A percentile compares a stretch with the other conserved stretches of the same genome.
These are phyloP conservation scores for Streblospio benedicti DNA, from an alignment of 1,140 invertebrate genomes.

Conservation along the genomic window DNA sequence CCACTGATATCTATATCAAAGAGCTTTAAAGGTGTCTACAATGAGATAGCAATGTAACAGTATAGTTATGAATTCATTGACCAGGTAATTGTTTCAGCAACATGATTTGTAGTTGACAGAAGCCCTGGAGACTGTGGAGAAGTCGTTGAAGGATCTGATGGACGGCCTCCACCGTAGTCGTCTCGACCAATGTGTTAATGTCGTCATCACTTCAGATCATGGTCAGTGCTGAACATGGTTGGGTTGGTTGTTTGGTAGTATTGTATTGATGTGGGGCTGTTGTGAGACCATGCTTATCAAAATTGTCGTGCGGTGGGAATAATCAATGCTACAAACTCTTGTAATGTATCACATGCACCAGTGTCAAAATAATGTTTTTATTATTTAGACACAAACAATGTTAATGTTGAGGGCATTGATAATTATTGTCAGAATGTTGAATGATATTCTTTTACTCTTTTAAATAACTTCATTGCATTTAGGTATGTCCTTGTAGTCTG, in stretches of 20 bases:
- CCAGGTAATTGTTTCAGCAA: not conserved
- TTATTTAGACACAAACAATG: not conserved
- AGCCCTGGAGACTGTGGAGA: conserved; percentile 19
- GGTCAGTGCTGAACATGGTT: conserved; percentile 19
- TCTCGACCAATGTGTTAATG: conserved; percentile 32
- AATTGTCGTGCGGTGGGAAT: not conserved
- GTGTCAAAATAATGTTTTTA: not conserved
- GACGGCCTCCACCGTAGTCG: conserved; percentile 20
- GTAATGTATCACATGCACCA: not conserved
- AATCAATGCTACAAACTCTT: not conserved
- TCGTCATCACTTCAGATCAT: conserved; percentile 33
- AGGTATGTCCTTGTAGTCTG: no score
- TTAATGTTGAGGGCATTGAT: not conserved
- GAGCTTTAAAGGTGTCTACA: not conserved
- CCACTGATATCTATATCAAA: conserved; percentile 35
- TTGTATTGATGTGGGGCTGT: no score
- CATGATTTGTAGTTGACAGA: conserved; percentile 16
- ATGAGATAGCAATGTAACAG: not conserved
- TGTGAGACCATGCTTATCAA: no score
- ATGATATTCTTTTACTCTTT: not conserved
- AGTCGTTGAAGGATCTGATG: conserved; percentile 24
- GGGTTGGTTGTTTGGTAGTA: not conserved
- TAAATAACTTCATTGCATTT: not conserved
- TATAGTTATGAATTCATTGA: not conserved
- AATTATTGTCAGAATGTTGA: not conserved